Base-by-base conservation (phyloP, 1,140 invertebrate species). In the Drosophila burlai region DNA sequence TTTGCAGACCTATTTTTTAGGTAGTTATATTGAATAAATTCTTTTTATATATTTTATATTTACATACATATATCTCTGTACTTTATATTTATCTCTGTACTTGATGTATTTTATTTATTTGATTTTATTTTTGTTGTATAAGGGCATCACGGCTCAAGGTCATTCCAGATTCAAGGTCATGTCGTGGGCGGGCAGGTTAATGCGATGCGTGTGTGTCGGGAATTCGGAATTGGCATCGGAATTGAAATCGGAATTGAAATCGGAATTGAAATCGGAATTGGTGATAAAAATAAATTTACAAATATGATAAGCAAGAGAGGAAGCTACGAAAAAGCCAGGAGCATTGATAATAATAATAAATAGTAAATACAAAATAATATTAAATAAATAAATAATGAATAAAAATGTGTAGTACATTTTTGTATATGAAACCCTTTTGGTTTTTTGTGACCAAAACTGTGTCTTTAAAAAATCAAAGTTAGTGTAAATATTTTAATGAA, bases 191-290 rank as follows among this genome's bases (percentile, higher is more conserved):
- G 18, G 52, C 69, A 62, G 47, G 76, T 75, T 63, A 63, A 68
- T 58, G 50, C 47, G 61, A 29, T 60, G 52, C 34, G 47, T 73
- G 43, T 72, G 68, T 21, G 43, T 57, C 29, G 29, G 29, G 43
- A 71, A 59, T 71, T 71, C 34, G n/a, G 24, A 66, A 67, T 67
- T 65, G 65, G 43, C 60, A 47, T 67, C 43, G 43, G 58, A 45
- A 65, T 61, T 42, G 40, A 34, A 66, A 66, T 45, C 24, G 31
- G 3, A 36, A 54, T 54, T 36, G 50, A n/a, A n/a, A 47, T 67
- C 43, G 43, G 58, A 45, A 65, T 61, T 42, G 40, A 34, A 66
- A 66, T 45, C 24, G 31, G 3, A 36, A 54, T 54, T 36, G 50
- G 31, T 54, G 24, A 38, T 55, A 21, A 24, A 38, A 38, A 24